A percentile compares a stretch with the other conserved stretches of the same genome.
Conservation (phyloP, 2,888 invertebrate species). For the Spilosoma lubricipeda region DNA sequence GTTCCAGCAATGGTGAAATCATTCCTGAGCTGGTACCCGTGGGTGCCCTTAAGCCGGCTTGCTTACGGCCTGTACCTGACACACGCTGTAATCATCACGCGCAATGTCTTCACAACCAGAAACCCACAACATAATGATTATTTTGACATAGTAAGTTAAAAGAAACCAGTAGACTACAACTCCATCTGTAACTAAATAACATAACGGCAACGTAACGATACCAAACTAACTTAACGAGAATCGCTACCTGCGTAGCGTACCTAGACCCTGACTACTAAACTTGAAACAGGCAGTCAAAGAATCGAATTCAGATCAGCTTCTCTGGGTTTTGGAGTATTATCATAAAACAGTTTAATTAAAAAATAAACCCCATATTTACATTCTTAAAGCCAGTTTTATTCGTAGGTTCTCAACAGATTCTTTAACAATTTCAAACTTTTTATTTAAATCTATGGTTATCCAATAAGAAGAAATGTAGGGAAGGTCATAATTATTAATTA, state of each 20-base stretch:
- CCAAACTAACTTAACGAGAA: neutral
- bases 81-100: constrained; percentile 82
- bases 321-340: no score
- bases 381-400: no score
- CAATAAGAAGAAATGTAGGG: no score
- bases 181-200: no score
- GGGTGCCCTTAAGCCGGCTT: constrained; percentile 86
- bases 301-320: neutral
- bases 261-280: neutral
- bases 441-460: no score
- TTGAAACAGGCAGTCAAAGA: neutral
- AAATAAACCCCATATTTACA: no score
- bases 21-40: constrained; percentile 85
- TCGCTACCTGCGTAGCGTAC: neutral
- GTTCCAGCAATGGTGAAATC: constrained; percentile 73
- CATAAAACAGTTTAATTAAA: no score
- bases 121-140: constrained; percentile 76
- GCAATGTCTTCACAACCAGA: constrained; percentile 80
- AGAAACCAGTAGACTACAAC: neutral
- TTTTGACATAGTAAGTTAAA: constrained; percentile 63
- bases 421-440: no score
- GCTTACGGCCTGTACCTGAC: constrained; percentile 87
- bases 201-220: neutral
- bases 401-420: no score
- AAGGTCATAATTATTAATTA: no score